Conservation (phyloP, 1,140 invertebrate genomes). For the Psix sp. region DNA sequence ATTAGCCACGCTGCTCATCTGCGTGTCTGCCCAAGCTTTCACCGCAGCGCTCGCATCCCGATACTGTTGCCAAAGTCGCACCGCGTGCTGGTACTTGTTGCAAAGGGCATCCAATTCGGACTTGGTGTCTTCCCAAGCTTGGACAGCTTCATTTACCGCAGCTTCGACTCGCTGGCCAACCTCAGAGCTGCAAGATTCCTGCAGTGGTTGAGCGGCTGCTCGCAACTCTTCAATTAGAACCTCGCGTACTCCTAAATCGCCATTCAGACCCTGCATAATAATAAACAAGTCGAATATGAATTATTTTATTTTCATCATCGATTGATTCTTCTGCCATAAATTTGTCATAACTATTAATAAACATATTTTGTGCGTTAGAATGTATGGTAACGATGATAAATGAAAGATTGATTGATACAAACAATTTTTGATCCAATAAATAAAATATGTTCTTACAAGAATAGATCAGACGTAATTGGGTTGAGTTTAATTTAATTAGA, state of each 20-base stretch:
- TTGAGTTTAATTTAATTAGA: too few relatives aligned
- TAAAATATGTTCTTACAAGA: too few relatives aligned
- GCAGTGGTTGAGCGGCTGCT: slow-evolving; percentile 82
- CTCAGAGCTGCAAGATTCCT: slow-evolving; percentile 82
- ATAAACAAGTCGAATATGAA: background rate
- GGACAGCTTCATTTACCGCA: slow-evolving; percentile 84
- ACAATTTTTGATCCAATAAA: too few relatives aligned
- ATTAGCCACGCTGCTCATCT: slow-evolving; percentile 81
- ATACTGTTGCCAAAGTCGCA: slow-evolving; percentile 86
- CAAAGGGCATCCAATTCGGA: slow-evolving; percentile 84
- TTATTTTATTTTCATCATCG: too few relatives aligned
- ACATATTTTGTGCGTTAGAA: too few relatives aligned
- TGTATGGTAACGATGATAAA: too few relatives aligned
- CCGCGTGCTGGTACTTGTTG: slow-evolving; percentile 84
- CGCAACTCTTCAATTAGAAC: slow-evolving; percentile 83
- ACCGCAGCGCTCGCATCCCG: slow-evolving; percentile 85
- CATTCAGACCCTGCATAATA: slow-evolving; percentile 78
- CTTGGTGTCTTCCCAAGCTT: slow-evolving; percentile 86
- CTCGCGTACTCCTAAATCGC: slow-evolving; percentile 82
- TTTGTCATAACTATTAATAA: too few relatives aligned
- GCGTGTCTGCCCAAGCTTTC: slow-evolving; percentile 83
- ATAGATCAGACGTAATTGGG: too few relatives aligned
- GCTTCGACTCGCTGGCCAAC: slow-evolving; percentile 83
- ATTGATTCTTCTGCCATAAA: too few relatives aligned
- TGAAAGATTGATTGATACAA: too few relatives aligned